A percentile compares a stretch with the other conserved stretches of the same genome.
Evolutionary conservation across 2,113 vertebrate genomes (phyloP).

Genomic region (Anolis carolinensis): DNA sequence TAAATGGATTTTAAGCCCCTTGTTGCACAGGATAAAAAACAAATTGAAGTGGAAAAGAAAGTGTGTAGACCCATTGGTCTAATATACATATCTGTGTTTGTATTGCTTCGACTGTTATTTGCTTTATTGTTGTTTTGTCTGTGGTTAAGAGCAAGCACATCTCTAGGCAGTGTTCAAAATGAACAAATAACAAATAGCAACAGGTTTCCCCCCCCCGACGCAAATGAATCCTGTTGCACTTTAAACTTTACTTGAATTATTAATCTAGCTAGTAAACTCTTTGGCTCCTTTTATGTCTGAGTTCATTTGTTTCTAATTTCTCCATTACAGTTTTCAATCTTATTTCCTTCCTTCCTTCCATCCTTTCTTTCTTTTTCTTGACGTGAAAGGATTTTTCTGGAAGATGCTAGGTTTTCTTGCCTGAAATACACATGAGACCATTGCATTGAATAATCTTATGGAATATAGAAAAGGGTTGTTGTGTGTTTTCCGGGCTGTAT

Average conservation of each 20-base stretch:
- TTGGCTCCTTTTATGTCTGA: constrained; percentile 41
- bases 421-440: constrained; percentile 31
- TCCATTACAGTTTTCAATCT: background rate
- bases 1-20: background rate
- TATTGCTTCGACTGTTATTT: constrained; percentile 41
- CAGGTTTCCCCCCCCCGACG: constrained; percentile 28
- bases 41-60: background rate
- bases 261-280: constrained; percentile 53
- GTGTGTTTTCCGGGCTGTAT: too few relatives aligned
- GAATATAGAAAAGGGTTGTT: too few relatives aligned
- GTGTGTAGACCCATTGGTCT: background rate
- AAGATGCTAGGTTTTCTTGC: constrained; percentile 37
- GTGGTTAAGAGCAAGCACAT: constrained; percentile 53
- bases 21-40: background rate
- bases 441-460: constrained; percentile 42
- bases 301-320: constrained; percentile 16
- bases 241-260: constrained; percentile 70
- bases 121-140: constrained; percentile 26
- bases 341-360: background rate
- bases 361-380: background rate
- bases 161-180: constrained; percentile 52
- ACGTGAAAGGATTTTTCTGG: constrained; percentile 54
- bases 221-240: constrained; percentile 52
- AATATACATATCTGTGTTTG: background rate
- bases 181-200: constrained; percentile 51